Base-by-base conservation (phyloP, 1,140 invertebrate genomes). In the Bemisia tabaci region DNA sequence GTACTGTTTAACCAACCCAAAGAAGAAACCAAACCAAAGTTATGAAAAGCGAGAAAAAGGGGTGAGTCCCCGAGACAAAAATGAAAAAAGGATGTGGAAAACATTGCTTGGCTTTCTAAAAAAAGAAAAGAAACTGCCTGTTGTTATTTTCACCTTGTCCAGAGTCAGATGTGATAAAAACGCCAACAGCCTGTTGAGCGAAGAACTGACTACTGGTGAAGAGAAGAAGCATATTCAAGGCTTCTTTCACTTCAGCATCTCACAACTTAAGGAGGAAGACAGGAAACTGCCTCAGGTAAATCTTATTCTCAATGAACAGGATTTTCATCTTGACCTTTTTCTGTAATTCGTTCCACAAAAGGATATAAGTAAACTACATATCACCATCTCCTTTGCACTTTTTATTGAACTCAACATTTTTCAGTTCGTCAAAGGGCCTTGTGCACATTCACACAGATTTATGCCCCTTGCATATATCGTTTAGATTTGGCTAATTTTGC, bases 91-190 rank as follows among this genome's bases (percentile, higher is more conserved):
- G 17, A 65, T 66, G 23, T 67, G 65, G 64, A n/a, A 66, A 5
- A 60, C 58, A 22, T 64, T 70, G 48, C 17, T 66, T 12, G 59
- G 33, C 23, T 65, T 66, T 75, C 80, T 95, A 2, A 82, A 84
- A 71, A 85, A 85, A 58, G 80, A 88, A 65, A 88, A 95, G 68
- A 88, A 94, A 73, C 79, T 98, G 61, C 96, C 97, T 0, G 90
- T 94, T 0, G 94, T 98, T 1, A 87, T 92, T 1, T 99, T 99
- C 73, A 94, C 91, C 11, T 85, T 99, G 67, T 98, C 95, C 0
- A 82, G 95, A 67, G 94, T 92, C 74, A 85, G 87, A 72, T 94
- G 89, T 74, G 77, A 96, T 74, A 81, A 83, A 65, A 94, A 92
- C 75, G 87, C 91, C 0, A 77, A 82, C 60, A 82, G 86, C 59